Evolutionary conservation across 92 coral and sea anemone genomes (phyloP), one percentile per base, ranked within the genome.

Genomic region (Porites evermanni): DNA sequence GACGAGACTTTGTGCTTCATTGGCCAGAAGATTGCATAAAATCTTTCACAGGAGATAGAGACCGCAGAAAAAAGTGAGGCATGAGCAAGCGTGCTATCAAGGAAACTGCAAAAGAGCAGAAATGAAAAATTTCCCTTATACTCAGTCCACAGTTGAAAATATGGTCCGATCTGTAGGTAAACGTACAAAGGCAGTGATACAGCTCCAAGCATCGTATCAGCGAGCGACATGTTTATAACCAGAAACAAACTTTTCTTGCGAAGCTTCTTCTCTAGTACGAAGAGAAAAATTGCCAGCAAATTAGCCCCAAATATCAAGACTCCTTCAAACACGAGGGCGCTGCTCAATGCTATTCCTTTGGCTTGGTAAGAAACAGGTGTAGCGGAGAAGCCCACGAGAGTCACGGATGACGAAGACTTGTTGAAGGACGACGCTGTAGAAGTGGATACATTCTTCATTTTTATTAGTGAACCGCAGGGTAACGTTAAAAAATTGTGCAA

Each of bases 171-270:
- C 19, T 2, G 2, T 64, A 64, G 19, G 20, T 53, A 53, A 53
- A 59, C 10, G 12, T 21, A 75, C 10, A 23, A 1, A 24, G 79
- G 79, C 18, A 75, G 20, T 56, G 65, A 12, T 18, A 75, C 52
- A 3, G 66, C 53, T 16, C 79, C 79, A 23, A 75, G 13, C 79
- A 75, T 56, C 19, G 58, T 11, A 58, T 75, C 79, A 75, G 79
- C 51, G 26, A 75, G 12, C 4, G 79, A 66, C 67, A 75, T 58
- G 59, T 75, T 75, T n/a, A 75, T 54, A 63, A 75, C 47, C 3
- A 75, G 79, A 58, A 56, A 60, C 12, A 75, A 75, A 54, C 67
- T 56, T 59, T 12, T 75, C 79, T 75, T 75, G 0, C 67, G 79
- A 16, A 21, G 79, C 6, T 7, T 75, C 67, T 75, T 75, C 67